These are phyloP conservation scores for Eulemur coronatus DNA, from an alignment of 2,797 vertebrate species.

Conservation along the genomic window DNA sequence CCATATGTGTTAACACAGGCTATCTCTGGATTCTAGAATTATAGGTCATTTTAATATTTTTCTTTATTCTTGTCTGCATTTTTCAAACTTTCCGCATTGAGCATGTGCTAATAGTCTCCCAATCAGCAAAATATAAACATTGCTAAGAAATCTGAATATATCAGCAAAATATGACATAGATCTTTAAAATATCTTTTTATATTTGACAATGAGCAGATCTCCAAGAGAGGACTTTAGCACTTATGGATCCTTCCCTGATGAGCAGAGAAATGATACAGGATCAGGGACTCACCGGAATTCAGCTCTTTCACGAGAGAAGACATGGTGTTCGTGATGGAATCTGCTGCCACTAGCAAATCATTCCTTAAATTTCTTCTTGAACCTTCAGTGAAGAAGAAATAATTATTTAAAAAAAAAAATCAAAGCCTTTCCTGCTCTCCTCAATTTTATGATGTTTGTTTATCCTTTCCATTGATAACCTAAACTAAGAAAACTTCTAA, in stretches of 20 bases:
- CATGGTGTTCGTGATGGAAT: constrained; percentile 99
- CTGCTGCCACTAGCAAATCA: constrained; percentile 96
- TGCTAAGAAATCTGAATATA: neutral
- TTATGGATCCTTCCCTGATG: neutral
- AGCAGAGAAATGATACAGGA: neutral
- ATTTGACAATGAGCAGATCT: neutral
- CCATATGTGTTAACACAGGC: neutral
- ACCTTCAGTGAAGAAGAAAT: constrained; percentile 86
- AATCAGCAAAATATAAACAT: neutral
- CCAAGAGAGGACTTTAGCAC: neutral
- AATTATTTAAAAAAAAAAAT: constrained; percentile 18
- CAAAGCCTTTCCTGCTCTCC: neutral
- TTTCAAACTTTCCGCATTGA: neutral
- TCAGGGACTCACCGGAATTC: constrained; percentile 91
- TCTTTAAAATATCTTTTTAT: neutral
- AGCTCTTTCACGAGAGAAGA: constrained; percentile 98
- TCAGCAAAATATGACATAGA: neutral
- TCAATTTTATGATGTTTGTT: neutral
- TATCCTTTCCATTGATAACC: neutral
- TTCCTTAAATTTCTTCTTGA: constrained; percentile 97
- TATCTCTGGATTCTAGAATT: neutral
- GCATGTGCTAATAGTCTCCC: neutral
- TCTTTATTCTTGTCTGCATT: neutral
- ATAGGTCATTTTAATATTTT: neutral
- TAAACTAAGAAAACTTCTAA: neutral